A percentile compares a stretch with the other conserved stretches of the same genome.
phyloP scores from a whole-genome alignment of 2,888 invertebrate genomes.

The Diadegma fenestrale region DNA sequence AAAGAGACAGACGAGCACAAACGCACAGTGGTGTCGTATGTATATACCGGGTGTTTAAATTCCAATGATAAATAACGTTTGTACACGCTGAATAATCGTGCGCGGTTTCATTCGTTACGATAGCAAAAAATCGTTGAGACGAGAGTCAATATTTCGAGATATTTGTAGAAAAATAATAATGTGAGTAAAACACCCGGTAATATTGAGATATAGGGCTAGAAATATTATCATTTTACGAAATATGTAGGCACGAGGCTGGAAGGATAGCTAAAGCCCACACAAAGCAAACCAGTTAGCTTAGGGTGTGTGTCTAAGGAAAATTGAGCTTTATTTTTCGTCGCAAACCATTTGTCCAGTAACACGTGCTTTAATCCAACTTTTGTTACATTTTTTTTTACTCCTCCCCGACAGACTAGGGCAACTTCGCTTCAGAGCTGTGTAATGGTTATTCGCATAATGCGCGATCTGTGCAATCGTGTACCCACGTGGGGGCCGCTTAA shows the following conservation, averaged over 20 bases:
- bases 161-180: constrained; percentile 34
- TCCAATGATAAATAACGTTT: constrained; percentile 8
- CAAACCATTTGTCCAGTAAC: constrained; percentile 52
- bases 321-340: constrained; percentile 12
- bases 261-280: constrained; percentile 84
- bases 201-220: constrained; percentile 81
- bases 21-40: constrained; percentile 83
- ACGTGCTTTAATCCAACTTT: constrained; percentile 69
- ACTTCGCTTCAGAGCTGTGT: constrained; percentile 98
- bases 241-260: constrained; percentile 83
- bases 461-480: constrained; percentile 97
- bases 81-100: constrained; percentile 25
- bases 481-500: constrained; percentile 97
- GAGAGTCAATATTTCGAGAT: constrained; percentile 47
- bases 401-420: constrained; percentile 93
- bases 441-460: constrained; percentile 97
- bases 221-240: constrained; percentile 66
- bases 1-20: constrained; percentile 84
- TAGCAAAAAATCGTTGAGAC: constrained; percentile 49
- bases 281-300: constrained; percentile 82
- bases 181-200: constrained; percentile 83
- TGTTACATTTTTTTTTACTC: constrained; percentile 29
- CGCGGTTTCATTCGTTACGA: constrained; percentile 7
- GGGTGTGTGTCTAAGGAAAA: constrained; percentile 70
- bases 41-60: constrained; percentile 83